Base-by-base conservation (phyloP, 2,113 vertebrate genomes). In the Microcebus ravelobensis region DNA sequence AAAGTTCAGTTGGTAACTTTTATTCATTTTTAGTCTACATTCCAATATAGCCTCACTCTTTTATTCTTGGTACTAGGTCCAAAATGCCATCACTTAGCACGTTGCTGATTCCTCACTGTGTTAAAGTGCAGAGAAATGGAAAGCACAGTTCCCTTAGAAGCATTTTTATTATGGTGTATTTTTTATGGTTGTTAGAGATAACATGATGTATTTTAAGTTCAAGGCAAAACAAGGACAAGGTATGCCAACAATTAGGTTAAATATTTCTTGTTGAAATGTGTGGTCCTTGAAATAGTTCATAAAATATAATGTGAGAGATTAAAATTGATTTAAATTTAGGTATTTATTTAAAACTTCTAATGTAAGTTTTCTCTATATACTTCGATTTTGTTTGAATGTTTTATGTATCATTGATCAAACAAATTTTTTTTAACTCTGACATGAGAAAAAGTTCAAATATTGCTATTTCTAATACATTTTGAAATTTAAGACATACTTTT, bases 211-310 rank as follows among this genome's bases (percentile, higher is more conserved):
- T 73, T 94, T 94, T 93, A 79, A 90, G 45, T 87, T 88, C 68
- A 71, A 79, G 73, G 34, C 39, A 95, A 61, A 90, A 81, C 52
- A 61, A 59, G 8, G 59, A n/a, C 70, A 27, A 59, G 57, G 27
- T 57, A 67, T 81, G 89, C 83, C 87, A 87, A 91, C 34, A 90
- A 29, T 91, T 80, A 36, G 65, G 36, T 90, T 97, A 80, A 61
- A 36, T 87, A 79, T 57, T 90, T 91, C 57, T 87, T 79, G 90
- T 42, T 57, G 27, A 93, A 94, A 50, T 65, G 4, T 73, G 10
- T 71, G 63, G 39, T 67, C 84, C 71, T 95, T 95, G 61, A 31
- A 59, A 36, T 12, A 42, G 67, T 42, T 97, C 34, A 93, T 65
- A 74, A 90, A 92, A 61, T 85, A 42, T 12, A 81, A 63, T 89